These are phyloP conservation scores for Numida meleagris DNA, from an alignment of 2,113 vertebrate genomes.

Conservation along the genomic window DNA sequence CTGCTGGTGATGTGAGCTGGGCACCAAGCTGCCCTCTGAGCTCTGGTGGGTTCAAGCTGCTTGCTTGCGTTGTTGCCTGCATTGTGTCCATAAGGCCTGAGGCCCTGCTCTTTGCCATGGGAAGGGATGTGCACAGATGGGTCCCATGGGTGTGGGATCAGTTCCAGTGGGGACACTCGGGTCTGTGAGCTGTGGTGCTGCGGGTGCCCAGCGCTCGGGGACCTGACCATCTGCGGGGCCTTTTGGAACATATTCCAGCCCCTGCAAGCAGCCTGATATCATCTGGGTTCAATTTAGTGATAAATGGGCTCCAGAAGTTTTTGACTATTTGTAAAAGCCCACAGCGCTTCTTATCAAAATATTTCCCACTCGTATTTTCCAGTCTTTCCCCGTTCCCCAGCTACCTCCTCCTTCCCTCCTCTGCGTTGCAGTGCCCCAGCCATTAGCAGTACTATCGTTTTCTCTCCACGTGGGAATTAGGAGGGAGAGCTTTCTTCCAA, in stretches of 20 bases:
- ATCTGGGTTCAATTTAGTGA: slow-evolving; percentile 60
- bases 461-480: slow-evolving; percentile 10
- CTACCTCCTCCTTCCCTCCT: slow-evolving; percentile 28
- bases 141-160: neutral
- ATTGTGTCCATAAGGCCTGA: accelerated
- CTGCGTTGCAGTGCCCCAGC: neutral
- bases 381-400: neutral
- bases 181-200: neutral
- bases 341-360: slow-evolving; percentile 59
- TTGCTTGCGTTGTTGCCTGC: accelerated
- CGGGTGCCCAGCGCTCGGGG: accelerated
- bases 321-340: slow-evolving; percentile 55
- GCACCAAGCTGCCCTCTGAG: neutral
- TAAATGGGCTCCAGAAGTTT: slow-evolving; percentile 63
- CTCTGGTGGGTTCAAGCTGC: neutral
- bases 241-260: slow-evolving; percentile 50
- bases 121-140: neutral
- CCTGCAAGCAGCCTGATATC: neutral
- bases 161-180: accelerated
- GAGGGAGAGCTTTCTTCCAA: neutral
- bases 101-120: neutral
- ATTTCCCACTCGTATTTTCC: slow-evolving; percentile 61
- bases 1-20: neutral
- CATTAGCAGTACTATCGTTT: neutral
- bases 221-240: neutral